These are phyloP conservation scores for Tetranychus cinnabarinus DNA, from an alignment of 1,140 invertebrate species.

Conservation along the genomic window DNA sequence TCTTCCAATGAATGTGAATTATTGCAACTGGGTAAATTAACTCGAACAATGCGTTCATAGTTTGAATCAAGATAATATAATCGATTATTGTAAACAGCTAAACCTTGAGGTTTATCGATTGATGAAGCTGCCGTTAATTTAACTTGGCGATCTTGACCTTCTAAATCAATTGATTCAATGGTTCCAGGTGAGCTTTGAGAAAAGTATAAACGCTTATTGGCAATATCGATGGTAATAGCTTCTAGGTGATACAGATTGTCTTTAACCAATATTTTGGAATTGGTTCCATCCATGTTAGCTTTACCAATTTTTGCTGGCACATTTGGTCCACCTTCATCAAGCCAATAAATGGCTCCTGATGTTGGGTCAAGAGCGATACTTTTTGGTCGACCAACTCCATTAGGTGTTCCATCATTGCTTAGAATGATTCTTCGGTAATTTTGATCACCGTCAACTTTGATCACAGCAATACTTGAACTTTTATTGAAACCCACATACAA, in stretches of 20 bases:
- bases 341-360: constrained; percentile 80
- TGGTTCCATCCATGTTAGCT: constrained; percentile 72
- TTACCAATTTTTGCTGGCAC: constrained; percentile 70
- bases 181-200: constrained; percentile 44
- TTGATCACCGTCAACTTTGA: constrained; percentile 58
- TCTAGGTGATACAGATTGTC: constrained; percentile 41
- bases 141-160: constrained; percentile 40
- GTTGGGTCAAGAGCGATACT: constrained; percentile 68
- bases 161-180: constrained; percentile 16
- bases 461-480: constrained; percentile 74
- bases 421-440: constrained; percentile 55
- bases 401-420: constrained; percentile 62
- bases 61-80: constrained; percentile 69
- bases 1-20: constrained; percentile 52
- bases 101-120: constrained; percentile 42
- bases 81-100: constrained; percentile 54
- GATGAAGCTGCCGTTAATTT: constrained; percentile 31
- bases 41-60: constrained; percentile 66
- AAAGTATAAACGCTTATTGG: constrained; percentile 60
- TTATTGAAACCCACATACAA: constrained; percentile 74
- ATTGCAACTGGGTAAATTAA: constrained; percentile 55
- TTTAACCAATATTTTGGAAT: constrained; percentile 37
- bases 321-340: constrained; percentile 74
- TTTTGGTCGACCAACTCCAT: constrained; percentile 63
- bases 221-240: constrained; percentile 59